These are phyloP conservation scores for Megaustenia siamemsis DNA, from an alignment of 2,888 invertebrate genomes.

Conservation along the genomic window DNA sequence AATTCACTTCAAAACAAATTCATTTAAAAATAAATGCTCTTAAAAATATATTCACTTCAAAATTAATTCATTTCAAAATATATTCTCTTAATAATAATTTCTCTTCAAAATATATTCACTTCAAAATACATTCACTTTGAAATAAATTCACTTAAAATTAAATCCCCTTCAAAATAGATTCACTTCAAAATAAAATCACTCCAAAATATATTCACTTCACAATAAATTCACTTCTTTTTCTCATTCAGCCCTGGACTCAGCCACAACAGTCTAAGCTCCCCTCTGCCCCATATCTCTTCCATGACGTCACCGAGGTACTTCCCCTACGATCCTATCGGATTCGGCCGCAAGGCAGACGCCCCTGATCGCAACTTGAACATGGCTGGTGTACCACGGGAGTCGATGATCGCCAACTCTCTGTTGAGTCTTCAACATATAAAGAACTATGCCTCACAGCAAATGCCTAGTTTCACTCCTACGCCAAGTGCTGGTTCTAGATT, in stretches of 20 bases:
- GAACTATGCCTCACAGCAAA: constrained; percentile 84
- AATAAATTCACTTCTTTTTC: not conserved
- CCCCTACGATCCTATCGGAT: constrained; percentile 93
- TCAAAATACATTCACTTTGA: too few species aligned
- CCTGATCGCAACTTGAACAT: constrained; percentile 73
- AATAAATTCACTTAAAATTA: too few species aligned
- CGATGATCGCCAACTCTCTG: constrained; percentile 75
- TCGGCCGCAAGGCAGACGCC: constrained; percentile 86
- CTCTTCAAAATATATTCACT: too few species aligned
- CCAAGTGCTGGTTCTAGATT: constrained; percentile 71
- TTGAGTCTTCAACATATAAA: constrained; percentile 93
- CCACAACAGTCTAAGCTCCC: constrained; percentile 73
- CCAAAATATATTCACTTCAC: constrained; percentile 3
- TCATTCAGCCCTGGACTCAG: constrained; percentile 64
- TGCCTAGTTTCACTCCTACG: constrained; percentile 73
- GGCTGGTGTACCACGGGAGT: constrained; percentile 67
- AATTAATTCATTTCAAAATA: too few species aligned
- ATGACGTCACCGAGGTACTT: constrained; percentile 82
- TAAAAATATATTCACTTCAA: too few species aligned
- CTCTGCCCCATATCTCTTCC: constrained; percentile 77
- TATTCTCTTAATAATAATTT: too few species aligned
- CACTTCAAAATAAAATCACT: too few species aligned
- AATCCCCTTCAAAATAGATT: too few species aligned
- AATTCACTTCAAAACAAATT: too few species aligned
- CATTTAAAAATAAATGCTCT: too few species aligned